phyloP scores from a whole-genome alignment of 2,888 invertebrate species.

The Cepaea hortensis region DNA sequence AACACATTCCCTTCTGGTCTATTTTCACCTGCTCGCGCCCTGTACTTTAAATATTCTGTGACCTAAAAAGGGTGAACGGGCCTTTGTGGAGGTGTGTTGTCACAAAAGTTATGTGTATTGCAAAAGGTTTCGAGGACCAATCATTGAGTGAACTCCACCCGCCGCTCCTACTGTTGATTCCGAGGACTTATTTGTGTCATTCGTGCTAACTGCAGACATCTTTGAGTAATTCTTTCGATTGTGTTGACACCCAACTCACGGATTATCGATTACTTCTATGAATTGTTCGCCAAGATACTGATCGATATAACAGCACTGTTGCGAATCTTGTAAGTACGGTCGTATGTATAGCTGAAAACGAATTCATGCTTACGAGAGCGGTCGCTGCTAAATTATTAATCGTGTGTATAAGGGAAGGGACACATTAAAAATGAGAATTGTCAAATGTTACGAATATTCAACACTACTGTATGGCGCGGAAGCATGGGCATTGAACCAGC shows the following conservation, averaged over 20 bases:
- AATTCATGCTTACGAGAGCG: too few relatives aligned
- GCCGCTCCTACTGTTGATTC: background rate
- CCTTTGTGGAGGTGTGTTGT: constrained; percentile 20
- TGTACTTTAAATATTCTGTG: constrained; percentile 16
- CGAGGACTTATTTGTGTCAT: background rate
- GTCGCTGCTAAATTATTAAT: too few relatives aligned
- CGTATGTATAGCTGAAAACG: too few relatives aligned
- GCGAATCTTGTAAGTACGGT: background rate
- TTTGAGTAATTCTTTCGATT: too few relatives aligned
- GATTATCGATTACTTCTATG: constrained; percentile 1
- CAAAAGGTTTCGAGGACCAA: background rate
- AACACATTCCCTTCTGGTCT: background rate
- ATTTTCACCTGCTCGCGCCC: constrained; percentile 11
- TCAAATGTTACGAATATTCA: too few relatives aligned
- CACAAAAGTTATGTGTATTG: background rate
- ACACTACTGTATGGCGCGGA: too few relatives aligned
- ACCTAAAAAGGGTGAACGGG: constrained; percentile 9
- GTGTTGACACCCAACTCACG: too few relatives aligned
- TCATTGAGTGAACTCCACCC: background rate
- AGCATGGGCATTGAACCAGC: too few relatives aligned
- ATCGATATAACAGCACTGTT: background rate
- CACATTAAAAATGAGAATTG: too few relatives aligned
- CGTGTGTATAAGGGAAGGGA: too few relatives aligned
- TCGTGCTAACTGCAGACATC: background rate
- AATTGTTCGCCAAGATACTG: background rate